Base-by-base conservation (phyloP, 2,888 invertebrate species). In the Dynastes hyllus region DNA sequence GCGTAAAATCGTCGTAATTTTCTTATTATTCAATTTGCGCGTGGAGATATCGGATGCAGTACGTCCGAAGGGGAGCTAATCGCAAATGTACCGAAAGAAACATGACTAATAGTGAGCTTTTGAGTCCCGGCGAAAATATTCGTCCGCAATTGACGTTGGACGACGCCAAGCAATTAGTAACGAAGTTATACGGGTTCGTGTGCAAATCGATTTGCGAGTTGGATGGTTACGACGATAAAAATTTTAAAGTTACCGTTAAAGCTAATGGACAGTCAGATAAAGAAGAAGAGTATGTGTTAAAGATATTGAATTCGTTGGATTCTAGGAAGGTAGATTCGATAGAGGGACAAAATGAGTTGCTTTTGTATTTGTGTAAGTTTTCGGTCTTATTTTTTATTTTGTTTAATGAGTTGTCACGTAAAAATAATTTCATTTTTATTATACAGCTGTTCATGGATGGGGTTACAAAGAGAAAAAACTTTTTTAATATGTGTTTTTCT, bases 291-390 rank as follows among this genome's bases (percentile, higher is more conserved):
- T 95, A 95, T 85, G 93, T 96, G 27, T 88, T 97, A 79, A 97
- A 97, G 91, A 92, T 97, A 70, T 91, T 96, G 83, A 97, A 97
- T 89, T 92, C 94, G 0, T 89, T 95, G 86, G 96, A 97, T 87
- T 95, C 97, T 0, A 90, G 92, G 84, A 93, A 95, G 67, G 87
- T 90, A 0, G 87, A 88, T 1, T 90, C 94, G 27, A 91, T 96
- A 6, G 94, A 95, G 79, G 96, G 93, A 0, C 96, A 96, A 89
- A 95, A 93, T 82, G 91, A 93, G 83, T 89, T 95, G 81, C 92
- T 96, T 91, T 88, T 94, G 51, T 93, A 92, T 87, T 90, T 96
- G 83, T 90, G 94, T 94, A 88, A 92, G 91, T 90, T 77, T 50
- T 5, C 27, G 16, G 8, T 27, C 66, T 65, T 63, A 5, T 16